Percentiles rank a stretch among this genome's conserved stretches.
phyloP scores from a whole-genome alignment of 2,888 invertebrate species.

The Eupithecia exiguata region DNA sequence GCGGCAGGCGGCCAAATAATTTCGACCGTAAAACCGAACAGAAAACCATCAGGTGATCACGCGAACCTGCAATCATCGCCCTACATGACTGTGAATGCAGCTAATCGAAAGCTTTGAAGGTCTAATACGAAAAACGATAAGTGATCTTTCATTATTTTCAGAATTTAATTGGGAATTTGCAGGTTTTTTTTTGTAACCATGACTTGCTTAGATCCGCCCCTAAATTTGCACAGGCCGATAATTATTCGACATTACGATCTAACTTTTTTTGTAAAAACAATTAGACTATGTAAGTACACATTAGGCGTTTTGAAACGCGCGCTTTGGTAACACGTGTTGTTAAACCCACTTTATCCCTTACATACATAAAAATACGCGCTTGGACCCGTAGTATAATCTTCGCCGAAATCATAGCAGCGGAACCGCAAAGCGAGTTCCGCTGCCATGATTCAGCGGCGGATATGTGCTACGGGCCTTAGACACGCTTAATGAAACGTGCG shows the following conservation, averaged over 20 bases:
- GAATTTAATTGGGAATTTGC: constrained; percentile 16
- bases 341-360: neutral
- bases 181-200: neutral
- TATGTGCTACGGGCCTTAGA: no score
- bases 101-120: constrained; percentile 64
- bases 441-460: no score
- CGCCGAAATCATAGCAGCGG: no score
- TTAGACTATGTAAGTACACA: neutral
- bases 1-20: constrained; percentile 3
- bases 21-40: constrained; percentile 43
- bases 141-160: constrained; percentile 44
- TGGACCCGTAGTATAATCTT: no score
- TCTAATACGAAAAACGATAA: constrained; percentile 45
- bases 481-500: neutral
- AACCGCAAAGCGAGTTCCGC: no score
- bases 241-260: neutral
- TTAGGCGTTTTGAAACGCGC: neutral
- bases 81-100: constrained; percentile 68
- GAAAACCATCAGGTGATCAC: constrained; percentile 67
- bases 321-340: neutral
- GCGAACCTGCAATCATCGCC: constrained; percentile 75
- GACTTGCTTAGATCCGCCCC: neutral
- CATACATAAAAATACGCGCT: neutral
- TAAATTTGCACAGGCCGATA: neutral
- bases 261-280: neutral